Percentiles rank a stretch among this genome's conserved stretches.
phyloP scores from a whole-genome alignment of 2,797 vertebrate species.

The Aselliscus stoliczkanus region DNA sequence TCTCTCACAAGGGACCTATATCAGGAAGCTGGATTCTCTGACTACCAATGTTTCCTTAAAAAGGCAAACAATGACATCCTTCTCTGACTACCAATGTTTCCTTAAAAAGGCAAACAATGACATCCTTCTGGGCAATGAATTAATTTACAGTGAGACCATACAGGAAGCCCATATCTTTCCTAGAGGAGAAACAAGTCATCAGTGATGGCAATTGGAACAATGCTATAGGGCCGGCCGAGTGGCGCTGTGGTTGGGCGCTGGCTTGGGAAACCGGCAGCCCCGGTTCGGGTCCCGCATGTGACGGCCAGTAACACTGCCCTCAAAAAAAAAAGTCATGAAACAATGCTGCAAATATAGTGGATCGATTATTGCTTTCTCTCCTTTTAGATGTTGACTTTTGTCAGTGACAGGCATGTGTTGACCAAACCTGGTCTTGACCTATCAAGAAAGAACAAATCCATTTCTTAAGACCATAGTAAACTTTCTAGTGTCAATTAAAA shows the following conservation, averaged over 20 bases:
- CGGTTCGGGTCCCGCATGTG: no score
- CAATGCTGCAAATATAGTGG: not conserved
- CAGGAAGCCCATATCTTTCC: not conserved
- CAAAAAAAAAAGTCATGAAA: no score
- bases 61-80: no score
- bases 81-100: no score
- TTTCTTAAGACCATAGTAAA: not conserved
- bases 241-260: no score
- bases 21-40: not conserved
- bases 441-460: not conserved
- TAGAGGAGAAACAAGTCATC: not conserved
- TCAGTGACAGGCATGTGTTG: not conserved
- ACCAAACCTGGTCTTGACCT: not conserved
- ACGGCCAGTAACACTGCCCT: no score
- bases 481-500: not conserved
- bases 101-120: no score
- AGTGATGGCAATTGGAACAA: not conserved
- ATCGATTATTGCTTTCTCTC: not conserved
- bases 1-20: not conserved
- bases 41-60: not conserved
- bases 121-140: not conserved
- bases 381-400: not conserved
- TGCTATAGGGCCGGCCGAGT: no score
- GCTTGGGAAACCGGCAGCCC: no score
- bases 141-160: not conserved